Conservation (phyloP, 2,888 invertebrate species). For the Catocala sponsa region DNA sequence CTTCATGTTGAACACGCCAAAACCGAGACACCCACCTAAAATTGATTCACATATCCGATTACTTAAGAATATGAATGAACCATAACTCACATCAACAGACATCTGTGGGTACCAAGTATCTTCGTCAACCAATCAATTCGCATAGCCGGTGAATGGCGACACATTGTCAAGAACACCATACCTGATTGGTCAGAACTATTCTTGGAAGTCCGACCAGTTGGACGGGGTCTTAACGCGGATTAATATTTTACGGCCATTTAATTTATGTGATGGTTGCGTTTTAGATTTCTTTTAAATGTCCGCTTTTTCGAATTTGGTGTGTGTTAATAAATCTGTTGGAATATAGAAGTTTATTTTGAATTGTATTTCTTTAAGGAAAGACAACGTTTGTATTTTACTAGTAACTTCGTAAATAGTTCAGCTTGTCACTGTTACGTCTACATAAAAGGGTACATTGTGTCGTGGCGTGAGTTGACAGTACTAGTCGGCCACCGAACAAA, state of each 20-base stretch:
- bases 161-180: conserved; percentile 30
- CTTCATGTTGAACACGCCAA: no score
- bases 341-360: neutral
- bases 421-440: no score
- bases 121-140: conserved; percentile 37
- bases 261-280: conserved; percentile 31
- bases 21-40: no score
- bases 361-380: neutral
- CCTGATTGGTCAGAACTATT: conserved; percentile 40
- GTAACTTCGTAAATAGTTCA: no score
- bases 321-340: conserved; percentile 4
- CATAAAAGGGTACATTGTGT: no score
- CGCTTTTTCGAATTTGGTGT: neutral
- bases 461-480: no score
- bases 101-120: conserved; percentile 5
- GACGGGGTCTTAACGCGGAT: conserved; percentile 36
- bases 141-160: conserved; percentile 29
- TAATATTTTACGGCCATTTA: conserved; percentile 38
- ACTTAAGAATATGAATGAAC: conserved; percentile 19
- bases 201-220: conserved; percentile 32
- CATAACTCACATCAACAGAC: conserved; percentile 22
- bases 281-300: conserved; percentile 10
- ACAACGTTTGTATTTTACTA: neutral
- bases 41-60: neutral
- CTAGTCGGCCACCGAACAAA: no score